Evolutionary conservation across 2,888 invertebrate genomes (phyloP).

Genomic region (Drosophila infuscata): DNA sequence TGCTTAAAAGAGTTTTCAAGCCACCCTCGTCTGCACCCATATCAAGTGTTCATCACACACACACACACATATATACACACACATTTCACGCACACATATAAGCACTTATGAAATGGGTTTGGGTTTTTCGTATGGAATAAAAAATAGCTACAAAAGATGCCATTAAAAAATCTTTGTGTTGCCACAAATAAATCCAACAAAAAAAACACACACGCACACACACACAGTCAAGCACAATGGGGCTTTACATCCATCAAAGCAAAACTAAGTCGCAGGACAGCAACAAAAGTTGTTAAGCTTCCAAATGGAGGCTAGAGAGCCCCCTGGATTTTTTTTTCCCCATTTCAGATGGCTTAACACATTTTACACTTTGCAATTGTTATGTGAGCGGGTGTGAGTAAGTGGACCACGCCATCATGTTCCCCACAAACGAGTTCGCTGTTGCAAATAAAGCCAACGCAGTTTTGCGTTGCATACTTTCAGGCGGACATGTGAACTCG

Average conservation of each 20-base stretch:
- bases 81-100: slow-evolving; percentile 6
- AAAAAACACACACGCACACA: slow-evolving; percentile 33
- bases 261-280: slow-evolving; percentile 75
- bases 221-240: slow-evolving; percentile 47
- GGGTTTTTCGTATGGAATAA: slow-evolving; percentile 50
- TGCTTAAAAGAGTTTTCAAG: slow-evolving; percentile 68
- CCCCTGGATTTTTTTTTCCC: slow-evolving; percentile 38
- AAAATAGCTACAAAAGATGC: slow-evolving; percentile 79
- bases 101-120: slow-evolving; percentile 68
- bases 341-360: slow-evolving; percentile 79
- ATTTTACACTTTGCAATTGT: slow-evolving; percentile 81
- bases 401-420: slow-evolving; percentile 31
- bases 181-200: slow-evolving; percentile 77
- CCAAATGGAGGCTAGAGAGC: slow-evolving; percentile 21
- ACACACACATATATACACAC: slow-evolving; percentile 20
- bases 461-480: slow-evolving; percentile 52
- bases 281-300: slow-evolving; percentile 73
- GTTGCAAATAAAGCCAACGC: slow-evolving; percentile 34
- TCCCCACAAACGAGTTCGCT: slow-evolving; percentile 5
- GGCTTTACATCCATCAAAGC: slow-evolving; percentile 76
- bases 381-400: slow-evolving; percentile 44
- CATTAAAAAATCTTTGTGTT: slow-evolving; percentile 80
- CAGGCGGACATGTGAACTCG: slow-evolving; percentile 43
- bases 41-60: slow-evolving; percentile 51
- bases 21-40: slow-evolving; percentile 56